Percentiles rank a stretch among this genome's conserved stretches.
phyloP scores from a whole-genome alignment of 1,140 invertebrate genomes.

The Octopus sinensis region DNA sequence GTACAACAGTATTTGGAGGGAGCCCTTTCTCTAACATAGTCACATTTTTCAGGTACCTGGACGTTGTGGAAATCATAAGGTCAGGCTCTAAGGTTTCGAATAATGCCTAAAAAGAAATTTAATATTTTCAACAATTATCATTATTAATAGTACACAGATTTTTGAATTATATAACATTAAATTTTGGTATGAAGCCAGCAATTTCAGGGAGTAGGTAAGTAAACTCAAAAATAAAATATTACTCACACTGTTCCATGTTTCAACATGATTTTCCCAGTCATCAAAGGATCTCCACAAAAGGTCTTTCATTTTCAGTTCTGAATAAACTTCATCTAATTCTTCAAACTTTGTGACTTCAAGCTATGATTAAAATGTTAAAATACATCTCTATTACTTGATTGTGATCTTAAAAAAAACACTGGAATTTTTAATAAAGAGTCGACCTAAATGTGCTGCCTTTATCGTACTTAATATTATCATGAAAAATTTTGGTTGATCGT shows the following conservation, averaged over 20 bases:
- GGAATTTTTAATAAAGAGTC: too few relatives aligned
- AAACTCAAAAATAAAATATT: not conserved
- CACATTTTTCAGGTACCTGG: slow-evolving; percentile 70
- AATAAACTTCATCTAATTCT: slow-evolving; percentile 72
- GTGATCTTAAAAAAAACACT: too few relatives aligned
- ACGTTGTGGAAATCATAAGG: slow-evolving; percentile 67
- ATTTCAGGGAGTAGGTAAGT: too few relatives aligned
- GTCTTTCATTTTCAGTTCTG: slow-evolving; percentile 73
- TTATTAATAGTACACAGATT: not conserved
- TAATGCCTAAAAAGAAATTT: slow-evolving; percentile 32
- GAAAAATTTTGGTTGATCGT: too few relatives aligned
- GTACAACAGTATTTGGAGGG: slow-evolving; percentile 56
- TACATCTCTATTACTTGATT: not conserved
- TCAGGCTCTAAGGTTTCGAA: slow-evolving; percentile 72
- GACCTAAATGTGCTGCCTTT: not conserved
- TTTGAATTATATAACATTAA: too few relatives aligned
- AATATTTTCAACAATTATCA: not conserved
- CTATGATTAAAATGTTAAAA: slow-evolving; percentile 52
- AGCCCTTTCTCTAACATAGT: slow-evolving; percentile 72
- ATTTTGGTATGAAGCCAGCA: too few relatives aligned
- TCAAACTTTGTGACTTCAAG: slow-evolving; percentile 77
- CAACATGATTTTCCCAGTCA: slow-evolving; percentile 67
- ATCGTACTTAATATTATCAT: too few relatives aligned
- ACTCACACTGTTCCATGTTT: slow-evolving; percentile 65
- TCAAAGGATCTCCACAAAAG: slow-evolving; percentile 74